Evolutionary conservation across 2,888 invertebrate species (phyloP).

Genomic region (Megaustenia siamemsis): DNA sequence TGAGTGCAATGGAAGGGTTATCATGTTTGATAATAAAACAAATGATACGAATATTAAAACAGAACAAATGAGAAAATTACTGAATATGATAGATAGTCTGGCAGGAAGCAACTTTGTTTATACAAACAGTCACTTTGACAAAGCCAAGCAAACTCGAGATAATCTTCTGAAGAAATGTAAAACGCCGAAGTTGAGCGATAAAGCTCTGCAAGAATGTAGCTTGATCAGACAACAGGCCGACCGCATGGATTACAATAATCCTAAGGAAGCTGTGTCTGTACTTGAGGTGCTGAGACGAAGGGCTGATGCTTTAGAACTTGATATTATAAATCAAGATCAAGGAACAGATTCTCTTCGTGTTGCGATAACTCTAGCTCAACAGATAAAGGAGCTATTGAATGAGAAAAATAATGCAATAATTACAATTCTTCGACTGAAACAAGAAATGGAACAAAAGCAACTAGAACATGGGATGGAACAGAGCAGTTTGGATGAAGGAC

Average conservation of each 20-base stretch:
- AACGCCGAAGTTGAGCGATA: not conserved
- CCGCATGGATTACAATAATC: not conserved
- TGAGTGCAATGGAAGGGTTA: not conserved
- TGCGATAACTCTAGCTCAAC: not conserved
- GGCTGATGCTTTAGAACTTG: not conserved
- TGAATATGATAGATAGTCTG: not conserved
- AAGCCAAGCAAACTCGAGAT: not conserved
- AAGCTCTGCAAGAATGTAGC: not conserved
- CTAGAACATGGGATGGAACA: not conserved
- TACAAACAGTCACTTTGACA: not conserved
- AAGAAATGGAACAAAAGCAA: not conserved
- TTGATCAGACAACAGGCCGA: not conserved
- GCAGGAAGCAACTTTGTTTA: not conserved
- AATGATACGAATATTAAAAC: not conserved
- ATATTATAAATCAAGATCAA: not conserved
- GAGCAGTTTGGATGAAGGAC: not conserved
- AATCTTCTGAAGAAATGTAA: not conserved
- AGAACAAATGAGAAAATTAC: not conserved
- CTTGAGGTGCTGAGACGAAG: not conserved
- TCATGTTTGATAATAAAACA: not conserved
- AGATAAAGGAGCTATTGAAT: not conserved
- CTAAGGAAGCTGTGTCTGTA: not conserved
- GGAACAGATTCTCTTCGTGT: not conserved
- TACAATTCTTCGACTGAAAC: not conserved
- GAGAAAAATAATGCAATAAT: not conserved